A percentile compares a stretch with the other conserved stretches of the same genome.
Evolutionary conservation across 2,113 vertebrate species (phyloP).

Genomic region (Aviceda subcristata): DNA sequence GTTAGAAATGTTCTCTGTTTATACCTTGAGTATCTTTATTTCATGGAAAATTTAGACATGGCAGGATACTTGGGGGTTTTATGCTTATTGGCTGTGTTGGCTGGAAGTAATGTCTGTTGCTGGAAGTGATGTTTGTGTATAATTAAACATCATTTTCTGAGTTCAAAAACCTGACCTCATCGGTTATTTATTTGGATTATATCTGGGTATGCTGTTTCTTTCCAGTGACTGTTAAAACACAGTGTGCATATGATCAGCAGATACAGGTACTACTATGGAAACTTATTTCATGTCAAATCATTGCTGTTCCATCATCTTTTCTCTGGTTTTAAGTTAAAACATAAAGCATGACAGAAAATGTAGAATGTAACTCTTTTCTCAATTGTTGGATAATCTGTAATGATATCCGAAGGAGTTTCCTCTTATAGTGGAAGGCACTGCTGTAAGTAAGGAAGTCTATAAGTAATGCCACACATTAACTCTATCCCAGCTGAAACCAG

Average conservation of each 20-base stretch:
- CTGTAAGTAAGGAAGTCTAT: no score
- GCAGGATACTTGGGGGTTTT: neutral
- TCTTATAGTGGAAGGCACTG: neutral
- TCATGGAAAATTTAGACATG: constrained; percentile 15
- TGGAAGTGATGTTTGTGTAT: constrained; percentile 10
- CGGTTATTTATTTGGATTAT: constrained; percentile 9
- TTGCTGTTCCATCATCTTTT: neutral
- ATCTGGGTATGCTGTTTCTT: neutral
- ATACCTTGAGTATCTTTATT: constrained; percentile 26
- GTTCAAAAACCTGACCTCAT: neutral
- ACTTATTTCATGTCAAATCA: neutral
- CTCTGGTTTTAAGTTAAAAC: neutral
- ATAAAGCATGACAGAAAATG: neutral
- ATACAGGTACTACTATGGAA: neutral
- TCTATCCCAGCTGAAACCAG: no score
- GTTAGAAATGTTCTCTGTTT: constrained; percentile 36
- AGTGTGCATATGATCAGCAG: neutral
- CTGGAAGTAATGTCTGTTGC: neutral
- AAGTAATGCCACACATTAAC: no score
- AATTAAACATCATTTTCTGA: constrained; percentile 31
- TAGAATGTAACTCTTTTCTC: neutral
- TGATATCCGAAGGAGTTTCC: neutral
- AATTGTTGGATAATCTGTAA: neutral
- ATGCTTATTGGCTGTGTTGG: neutral
- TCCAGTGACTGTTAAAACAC: neutral